Conservation (phyloP, 2,888 invertebrate genomes). For the Pachliopta kotzebuea region DNA sequence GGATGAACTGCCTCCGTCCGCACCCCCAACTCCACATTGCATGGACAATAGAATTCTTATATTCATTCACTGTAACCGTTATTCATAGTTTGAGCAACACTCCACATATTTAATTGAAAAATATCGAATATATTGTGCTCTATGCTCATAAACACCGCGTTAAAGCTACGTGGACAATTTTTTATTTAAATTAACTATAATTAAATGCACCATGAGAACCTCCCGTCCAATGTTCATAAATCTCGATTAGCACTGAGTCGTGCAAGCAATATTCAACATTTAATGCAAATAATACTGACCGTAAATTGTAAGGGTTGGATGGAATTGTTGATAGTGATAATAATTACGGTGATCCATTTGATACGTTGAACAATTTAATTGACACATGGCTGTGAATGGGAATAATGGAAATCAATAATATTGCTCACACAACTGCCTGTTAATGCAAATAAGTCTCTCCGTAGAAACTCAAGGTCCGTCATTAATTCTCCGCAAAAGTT, state of each 20-base stretch:
- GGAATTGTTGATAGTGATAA: constrained; percentile 41
- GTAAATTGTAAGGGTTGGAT: constrained; percentile 45
- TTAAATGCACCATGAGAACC: constrained; percentile 76
- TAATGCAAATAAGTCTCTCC: constrained; percentile 42
- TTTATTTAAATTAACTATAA: constrained; percentile 68
- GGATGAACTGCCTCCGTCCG: constrained; percentile 57
- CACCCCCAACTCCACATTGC: constrained; percentile 62
- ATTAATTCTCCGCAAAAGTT: background rate
- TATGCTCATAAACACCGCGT: constrained; percentile 60
- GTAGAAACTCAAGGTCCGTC: constrained; percentile 3
- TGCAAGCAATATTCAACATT: constrained; percentile 64
- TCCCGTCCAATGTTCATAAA: constrained; percentile 48
- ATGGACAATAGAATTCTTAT: constrained; percentile 63
- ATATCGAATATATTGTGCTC: constrained; percentile 68
- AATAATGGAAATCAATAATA: constrained; percentile 45
- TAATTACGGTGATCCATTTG: constrained; percentile 32
- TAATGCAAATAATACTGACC: constrained; percentile 59
- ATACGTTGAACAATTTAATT: constrained; percentile 47
- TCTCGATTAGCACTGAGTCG: constrained; percentile 48
- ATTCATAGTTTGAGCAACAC: constrained; percentile 65
- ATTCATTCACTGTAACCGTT: constrained; percentile 41
- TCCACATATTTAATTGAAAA: constrained; percentile 56
- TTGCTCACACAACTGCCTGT: constrained; percentile 61
- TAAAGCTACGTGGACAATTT: constrained; percentile 75
- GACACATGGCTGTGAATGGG: constrained; percentile 52